Conservation (phyloP, 2,113 vertebrate genomes). For the Corvus cornix region DNA sequence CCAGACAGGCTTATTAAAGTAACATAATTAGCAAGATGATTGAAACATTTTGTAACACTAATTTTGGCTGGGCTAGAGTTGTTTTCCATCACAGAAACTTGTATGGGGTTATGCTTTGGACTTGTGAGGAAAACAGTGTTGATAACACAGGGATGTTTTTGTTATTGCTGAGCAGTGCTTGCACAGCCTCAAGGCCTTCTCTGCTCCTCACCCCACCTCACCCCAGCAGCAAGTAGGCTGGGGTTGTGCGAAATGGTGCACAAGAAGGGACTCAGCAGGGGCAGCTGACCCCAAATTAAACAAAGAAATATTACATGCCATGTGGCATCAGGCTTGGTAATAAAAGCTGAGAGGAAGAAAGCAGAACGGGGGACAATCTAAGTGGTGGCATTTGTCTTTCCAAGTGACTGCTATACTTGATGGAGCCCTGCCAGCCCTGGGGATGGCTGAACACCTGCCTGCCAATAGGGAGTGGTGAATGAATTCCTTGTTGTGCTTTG, state of each 20-base stretch:
- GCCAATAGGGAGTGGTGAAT: background rate
- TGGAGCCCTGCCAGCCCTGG: background rate
- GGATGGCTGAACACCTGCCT: background rate
- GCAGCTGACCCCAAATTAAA: background rate
- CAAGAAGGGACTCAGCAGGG: background rate
- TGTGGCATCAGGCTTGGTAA: background rate
- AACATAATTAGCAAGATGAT: background rate
- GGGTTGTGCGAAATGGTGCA: background rate
- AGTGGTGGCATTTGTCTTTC: background rate
- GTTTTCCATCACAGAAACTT: background rate
- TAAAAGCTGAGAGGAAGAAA: background rate
- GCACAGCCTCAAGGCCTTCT: background rate
- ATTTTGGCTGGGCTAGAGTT: background rate
- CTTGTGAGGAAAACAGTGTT: background rate
- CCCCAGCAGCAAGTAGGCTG: background rate
- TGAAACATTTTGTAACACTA: background rate
- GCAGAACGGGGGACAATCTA: rapidly evolving
- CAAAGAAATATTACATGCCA: background rate
- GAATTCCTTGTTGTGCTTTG: background rate
- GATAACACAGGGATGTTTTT: background rate
- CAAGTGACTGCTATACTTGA: rapidly evolving
- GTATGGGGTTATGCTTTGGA: background rate
- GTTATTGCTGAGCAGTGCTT: background rate
- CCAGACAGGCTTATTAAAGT: background rate
- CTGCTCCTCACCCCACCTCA: background rate